A percentile compares a stretch with the other conserved stretches of the same genome.
phyloP scores from a whole-genome alignment of 2,797 vertebrate species.

The Lacerta agilis region DNA sequence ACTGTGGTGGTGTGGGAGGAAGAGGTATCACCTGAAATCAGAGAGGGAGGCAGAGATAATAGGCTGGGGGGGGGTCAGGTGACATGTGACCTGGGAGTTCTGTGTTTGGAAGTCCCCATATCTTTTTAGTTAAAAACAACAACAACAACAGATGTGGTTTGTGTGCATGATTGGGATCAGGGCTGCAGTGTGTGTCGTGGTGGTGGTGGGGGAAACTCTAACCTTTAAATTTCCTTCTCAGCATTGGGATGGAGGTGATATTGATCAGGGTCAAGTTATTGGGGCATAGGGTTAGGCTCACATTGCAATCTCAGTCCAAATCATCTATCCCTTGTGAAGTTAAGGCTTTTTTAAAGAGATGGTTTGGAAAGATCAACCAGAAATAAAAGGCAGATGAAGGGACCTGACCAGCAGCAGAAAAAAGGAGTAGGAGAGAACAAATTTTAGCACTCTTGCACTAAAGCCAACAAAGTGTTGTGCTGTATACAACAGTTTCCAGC shows the following conservation, averaged over 20 bases:
- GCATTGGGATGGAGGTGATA: not conserved
- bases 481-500: not conserved
- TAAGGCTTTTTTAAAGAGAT: not conserved
- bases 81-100: not conserved
- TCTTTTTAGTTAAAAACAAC: not conserved
- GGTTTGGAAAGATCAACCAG: not conserved
- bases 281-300: not conserved
- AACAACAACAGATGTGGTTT: not conserved
- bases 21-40: not conserved
- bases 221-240: not conserved
- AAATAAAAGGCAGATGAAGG: not conserved
- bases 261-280: not conserved
- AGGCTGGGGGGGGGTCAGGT: not conserved
- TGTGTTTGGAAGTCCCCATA: not conserved
- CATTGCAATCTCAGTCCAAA: not conserved
- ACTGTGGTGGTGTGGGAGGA: not conserved
- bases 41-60: not conserved
- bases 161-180: not conserved
- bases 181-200: not conserved
- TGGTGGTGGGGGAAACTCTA: not conserved
- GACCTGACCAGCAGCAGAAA: not conserved
- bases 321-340: not conserved
- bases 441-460: too few species aligned
- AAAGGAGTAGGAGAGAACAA: not conserved
- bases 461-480: too few species aligned